Percentiles rank a stretch among this genome's conserved stretches.
Evolutionary conservation across 2,113 vertebrate genomes (phyloP).

Genomic region (Alces alces): DNA sequence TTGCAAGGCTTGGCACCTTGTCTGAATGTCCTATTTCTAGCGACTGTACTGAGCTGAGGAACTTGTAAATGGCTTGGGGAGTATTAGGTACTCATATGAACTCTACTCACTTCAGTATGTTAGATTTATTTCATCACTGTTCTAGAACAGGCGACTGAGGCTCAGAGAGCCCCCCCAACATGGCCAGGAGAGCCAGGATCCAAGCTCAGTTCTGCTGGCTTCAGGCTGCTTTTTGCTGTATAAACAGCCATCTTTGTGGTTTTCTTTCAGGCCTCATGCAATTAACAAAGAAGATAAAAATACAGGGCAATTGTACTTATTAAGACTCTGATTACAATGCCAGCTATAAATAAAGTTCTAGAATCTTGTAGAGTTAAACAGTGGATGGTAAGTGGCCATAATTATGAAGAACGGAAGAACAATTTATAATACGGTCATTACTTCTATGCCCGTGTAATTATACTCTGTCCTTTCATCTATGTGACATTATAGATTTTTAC

Average conservation of each 20-base stretch:
- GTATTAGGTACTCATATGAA: not conserved
- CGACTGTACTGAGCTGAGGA: not conserved
- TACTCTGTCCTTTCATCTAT: slow-evolving; percentile 30
- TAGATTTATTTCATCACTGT: not conserved
- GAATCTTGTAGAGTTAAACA: not conserved
- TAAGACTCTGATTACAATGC: not conserved
- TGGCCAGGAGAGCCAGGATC: not conserved
- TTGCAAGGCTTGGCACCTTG: not conserved
- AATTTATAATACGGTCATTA: slow-evolving; percentile 38
- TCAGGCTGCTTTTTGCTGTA: not conserved
- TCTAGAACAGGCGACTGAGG: not conserved
- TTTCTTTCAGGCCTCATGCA: not conserved
- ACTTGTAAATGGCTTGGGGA: too few relatives aligned
- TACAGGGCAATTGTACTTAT: not conserved
- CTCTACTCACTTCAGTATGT: not conserved
- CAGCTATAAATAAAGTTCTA: not conserved
- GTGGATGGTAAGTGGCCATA: not conserved
- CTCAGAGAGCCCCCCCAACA: not conserved
- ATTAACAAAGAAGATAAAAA: not conserved
- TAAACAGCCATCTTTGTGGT: not conserved
- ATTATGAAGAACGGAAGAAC: slow-evolving; percentile 14
- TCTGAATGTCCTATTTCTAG: not conserved
- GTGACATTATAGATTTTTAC: slow-evolving; percentile 38
- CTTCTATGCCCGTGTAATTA: slow-evolving; percentile 29
- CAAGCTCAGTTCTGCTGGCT: not conserved